phyloP scores from a whole-genome alignment of 2,113 vertebrate genomes.

The Shinisaurus crocodilurus region DNA sequence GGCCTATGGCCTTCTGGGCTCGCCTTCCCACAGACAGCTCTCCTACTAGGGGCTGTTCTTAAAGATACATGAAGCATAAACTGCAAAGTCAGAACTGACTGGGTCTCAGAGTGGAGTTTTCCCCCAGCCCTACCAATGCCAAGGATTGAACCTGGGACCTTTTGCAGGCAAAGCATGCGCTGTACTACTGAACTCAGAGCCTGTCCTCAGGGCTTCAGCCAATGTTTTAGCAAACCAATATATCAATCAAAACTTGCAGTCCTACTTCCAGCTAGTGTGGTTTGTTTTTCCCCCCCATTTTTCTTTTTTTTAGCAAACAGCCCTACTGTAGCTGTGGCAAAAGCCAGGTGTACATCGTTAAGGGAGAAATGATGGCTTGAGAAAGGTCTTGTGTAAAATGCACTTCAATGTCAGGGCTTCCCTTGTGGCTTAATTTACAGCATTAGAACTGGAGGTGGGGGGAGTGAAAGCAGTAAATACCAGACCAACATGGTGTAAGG shows the following conservation, averaged over 20 bases:
- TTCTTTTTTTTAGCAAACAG: conserved; percentile 47
- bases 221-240: no score
- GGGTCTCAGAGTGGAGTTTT: no score
- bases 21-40: no score
- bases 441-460: conserved; percentile 37
- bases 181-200: not conserved
- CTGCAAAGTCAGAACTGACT: no score
- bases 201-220: not conserved
- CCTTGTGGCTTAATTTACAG: conserved; percentile 40
- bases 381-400: conserved; percentile 44
- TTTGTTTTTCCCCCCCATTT: no score
- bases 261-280: conserved; percentile 31
- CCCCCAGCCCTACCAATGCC: no score
- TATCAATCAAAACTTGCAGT: not conserved
- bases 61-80: no score
- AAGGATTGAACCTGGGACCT: no score
- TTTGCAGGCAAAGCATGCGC: no score
- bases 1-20: no score
- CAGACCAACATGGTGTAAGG: conserved; percentile 51
- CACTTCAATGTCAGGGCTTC: conserved; percentile 20
- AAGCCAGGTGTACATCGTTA: conserved; percentile 49
- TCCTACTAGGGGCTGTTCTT: no score
- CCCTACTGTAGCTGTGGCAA: conserved; percentile 27
- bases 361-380: conserved; percentile 52
- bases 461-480: conserved; percentile 3